Conservation (phyloP, 2,113 vertebrate genomes). For the Puffinus mauretanicus region DNA sequence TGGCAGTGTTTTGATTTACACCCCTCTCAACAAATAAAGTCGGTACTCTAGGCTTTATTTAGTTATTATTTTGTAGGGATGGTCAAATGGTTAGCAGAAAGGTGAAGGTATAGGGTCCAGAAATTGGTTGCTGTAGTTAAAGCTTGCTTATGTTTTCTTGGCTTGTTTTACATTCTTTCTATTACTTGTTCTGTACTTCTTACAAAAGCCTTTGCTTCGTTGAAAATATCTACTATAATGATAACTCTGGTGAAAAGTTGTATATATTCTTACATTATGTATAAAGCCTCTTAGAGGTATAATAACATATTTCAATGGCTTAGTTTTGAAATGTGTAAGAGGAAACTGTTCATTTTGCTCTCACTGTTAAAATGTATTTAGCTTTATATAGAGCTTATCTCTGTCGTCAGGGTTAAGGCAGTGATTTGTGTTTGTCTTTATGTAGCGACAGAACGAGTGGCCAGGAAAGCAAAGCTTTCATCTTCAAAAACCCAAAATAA, state of each 20-base stretch:
- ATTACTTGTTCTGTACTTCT: not conserved
- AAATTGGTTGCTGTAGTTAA: not conserved
- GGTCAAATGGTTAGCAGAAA: not conserved
- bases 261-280: not conserved
- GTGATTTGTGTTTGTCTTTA: not conserved
- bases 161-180: not conserved
- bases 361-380: not conserved
- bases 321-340: not conserved
- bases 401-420: not conserved
- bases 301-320: not conserved
- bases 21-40: not conserved
- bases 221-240: not conserved
- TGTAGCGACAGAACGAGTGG: fast-evolving
- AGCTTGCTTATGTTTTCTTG: not conserved
- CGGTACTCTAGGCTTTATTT: not conserved
- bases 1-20: not conserved
- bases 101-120: not conserved
- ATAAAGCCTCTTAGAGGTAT: not conserved
- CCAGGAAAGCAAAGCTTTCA: not conserved
- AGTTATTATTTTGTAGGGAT: not conserved
- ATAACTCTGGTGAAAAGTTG: not conserved
- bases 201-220: not conserved
- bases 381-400: not conserved
- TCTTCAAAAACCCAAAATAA: not conserved
- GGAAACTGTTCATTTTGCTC: not conserved